A percentile compares a stretch with the other conserved stretches of the same genome.
Conservation (phyloP, 2,888 invertebrate species). For the Blera fallax region DNA sequence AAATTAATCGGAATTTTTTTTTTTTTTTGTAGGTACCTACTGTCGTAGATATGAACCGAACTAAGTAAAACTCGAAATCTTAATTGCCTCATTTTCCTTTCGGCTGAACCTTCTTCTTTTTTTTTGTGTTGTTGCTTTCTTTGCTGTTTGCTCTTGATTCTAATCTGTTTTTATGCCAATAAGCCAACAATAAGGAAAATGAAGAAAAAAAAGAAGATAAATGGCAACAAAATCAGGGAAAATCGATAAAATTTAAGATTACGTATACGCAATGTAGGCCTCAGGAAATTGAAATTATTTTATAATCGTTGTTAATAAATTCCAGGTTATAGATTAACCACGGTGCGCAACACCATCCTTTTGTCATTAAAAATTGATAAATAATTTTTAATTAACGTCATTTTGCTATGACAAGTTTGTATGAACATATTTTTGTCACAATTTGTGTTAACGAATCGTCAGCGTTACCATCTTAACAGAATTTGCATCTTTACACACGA, state of each 20-base stretch:
- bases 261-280: conserved; percentile 3
- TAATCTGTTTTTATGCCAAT: conserved; percentile 55
- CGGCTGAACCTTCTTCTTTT: conserved; percentile 52
- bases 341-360: background rate
- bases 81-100: conserved; percentile 69
- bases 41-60: conserved; percentile 23
- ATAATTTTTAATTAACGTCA: background rate
- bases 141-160: conserved; percentile 46
- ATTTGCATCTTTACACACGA: too few species aligned
- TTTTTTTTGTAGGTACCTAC: background rate
- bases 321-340: background rate
- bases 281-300: conserved; percentile 18
- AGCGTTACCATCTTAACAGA: too few species aligned
- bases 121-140: background rate
- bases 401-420: too few species aligned
- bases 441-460: too few species aligned
- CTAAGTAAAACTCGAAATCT: conserved; percentile 45
- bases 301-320: conserved; percentile 1
- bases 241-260: conserved; percentile 29
- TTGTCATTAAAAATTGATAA: background rate
- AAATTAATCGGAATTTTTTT: conserved; percentile 20
- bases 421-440: too few species aligned
- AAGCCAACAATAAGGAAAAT: conserved; percentile 25
- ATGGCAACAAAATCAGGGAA: background rate
- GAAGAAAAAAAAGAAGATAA: background rate